phyloP scores from a whole-genome alignment of 2,888 invertebrate genomes.

The Phasia obesa region DNA sequence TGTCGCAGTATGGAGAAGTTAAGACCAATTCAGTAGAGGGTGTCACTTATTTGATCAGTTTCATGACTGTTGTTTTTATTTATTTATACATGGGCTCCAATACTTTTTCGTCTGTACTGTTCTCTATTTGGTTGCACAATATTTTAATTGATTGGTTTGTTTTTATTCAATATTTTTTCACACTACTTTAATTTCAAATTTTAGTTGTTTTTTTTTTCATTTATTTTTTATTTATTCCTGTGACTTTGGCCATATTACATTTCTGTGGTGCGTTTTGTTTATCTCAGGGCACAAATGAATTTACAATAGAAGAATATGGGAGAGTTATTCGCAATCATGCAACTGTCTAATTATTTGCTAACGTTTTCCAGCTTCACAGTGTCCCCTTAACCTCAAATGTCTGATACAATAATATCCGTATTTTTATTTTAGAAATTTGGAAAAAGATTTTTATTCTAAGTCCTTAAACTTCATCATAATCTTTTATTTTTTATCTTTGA shows the following conservation, averaged over 20 bases:
- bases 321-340: conserved; percentile 14
- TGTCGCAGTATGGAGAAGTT: conserved; percentile 17
- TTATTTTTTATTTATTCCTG: conserved; percentile 23
- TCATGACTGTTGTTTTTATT: background rate
- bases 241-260: conserved; percentile 27
- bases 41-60: background rate
- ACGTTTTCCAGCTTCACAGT: no score
- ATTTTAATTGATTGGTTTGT: conserved; percentile 39
- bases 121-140: conserved; percentile 54
- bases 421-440: no score
- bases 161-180: conserved; percentile 53
- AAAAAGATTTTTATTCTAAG: no score
- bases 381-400: no score
- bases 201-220: conserved; percentile 10
- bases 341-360: conserved; percentile 29
- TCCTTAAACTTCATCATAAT: no score
- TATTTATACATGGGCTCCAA: conserved; percentile 41
- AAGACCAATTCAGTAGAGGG: conserved; percentile 14
- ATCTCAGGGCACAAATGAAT: conserved; percentile 32
- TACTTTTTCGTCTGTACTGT: background rate
- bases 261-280: background rate
- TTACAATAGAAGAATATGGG: conserved; percentile 43
- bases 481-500: no score
- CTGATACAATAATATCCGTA: no score
- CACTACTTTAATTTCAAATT: conserved; percentile 53